Percentiles rank a stretch among this genome's conserved stretches.
Conservation (phyloP, 2,888 invertebrate species). For the Leptinotarsa rubiginosa region DNA sequence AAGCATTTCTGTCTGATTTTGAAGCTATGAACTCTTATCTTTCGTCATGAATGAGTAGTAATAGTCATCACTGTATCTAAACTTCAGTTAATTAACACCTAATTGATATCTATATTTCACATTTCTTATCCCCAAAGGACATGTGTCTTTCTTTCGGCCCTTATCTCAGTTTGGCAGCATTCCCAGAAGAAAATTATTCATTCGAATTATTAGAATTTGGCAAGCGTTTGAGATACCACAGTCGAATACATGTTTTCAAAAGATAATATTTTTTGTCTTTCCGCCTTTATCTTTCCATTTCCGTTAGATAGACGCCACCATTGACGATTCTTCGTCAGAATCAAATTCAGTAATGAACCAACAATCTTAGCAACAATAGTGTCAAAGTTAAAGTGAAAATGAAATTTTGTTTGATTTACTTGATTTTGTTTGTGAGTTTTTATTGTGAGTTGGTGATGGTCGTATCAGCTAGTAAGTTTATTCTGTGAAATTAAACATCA, state of each 20-base stretch:
- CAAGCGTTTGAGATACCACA: conserved; percentile 18
- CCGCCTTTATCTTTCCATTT: conserved; percentile 41
- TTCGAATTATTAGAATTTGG: conserved; percentile 19
- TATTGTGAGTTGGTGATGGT: conserved; percentile 27
- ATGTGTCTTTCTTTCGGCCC: neutral
- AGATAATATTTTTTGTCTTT: conserved; percentile 40
- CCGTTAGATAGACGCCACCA: conserved; percentile 36
- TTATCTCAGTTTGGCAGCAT: conserved; percentile 3
- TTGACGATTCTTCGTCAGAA: conserved; percentile 31
- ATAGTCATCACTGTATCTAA: too few species aligned
- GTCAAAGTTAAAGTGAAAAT: conserved; percentile 19
- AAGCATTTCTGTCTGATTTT: too few species aligned
- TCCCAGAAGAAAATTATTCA: conserved; percentile 3
- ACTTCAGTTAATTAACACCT: neutral
- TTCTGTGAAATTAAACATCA: neutral
- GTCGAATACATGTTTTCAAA: conserved; percentile 37
- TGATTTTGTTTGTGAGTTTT: conserved; percentile 26
- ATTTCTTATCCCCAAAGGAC: neutral
- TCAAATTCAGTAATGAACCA: conserved; percentile 18
- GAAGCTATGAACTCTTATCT: too few species aligned
- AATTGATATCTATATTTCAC: neutral
- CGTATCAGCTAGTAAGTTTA: conserved; percentile 14
- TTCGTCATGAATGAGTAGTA: too few species aligned
- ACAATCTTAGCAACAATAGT: neutral
- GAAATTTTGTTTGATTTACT: conserved; percentile 23